These are phyloP conservation scores for Solenodon paradoxus DNA, from an alignment of 2,113 vertebrate species.

Conservation along the genomic window DNA sequence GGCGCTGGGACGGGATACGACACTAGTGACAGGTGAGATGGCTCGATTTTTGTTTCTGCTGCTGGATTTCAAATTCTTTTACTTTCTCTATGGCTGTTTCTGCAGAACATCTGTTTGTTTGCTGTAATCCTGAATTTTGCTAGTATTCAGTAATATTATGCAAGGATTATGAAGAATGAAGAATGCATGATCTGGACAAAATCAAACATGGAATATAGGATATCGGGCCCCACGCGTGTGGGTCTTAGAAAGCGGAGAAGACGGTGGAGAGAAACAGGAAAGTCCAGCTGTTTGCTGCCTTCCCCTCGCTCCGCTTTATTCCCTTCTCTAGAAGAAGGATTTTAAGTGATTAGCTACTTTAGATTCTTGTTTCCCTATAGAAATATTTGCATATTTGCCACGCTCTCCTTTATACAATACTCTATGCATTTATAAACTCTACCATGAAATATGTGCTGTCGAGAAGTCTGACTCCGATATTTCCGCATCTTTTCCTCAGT, in stretches of 20 bases:
- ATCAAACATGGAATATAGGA: too few relatives aligned
- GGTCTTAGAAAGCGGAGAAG: too few relatives aligned
- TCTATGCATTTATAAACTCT: background rate
- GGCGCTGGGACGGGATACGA: too few relatives aligned
- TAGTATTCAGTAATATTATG: background rate
- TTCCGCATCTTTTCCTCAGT: too few relatives aligned
- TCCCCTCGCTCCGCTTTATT: background rate
- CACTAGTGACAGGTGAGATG: too few relatives aligned
- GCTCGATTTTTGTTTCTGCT: too few relatives aligned
- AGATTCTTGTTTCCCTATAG: background rate
- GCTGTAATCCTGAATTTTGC: background rate
- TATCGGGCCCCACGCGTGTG: too few relatives aligned
- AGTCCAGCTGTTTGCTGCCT: background rate
- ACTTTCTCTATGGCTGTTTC: background rate
- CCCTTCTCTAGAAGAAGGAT: too few relatives aligned
- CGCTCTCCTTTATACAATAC: rapidly evolving
- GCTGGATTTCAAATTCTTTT: background rate
- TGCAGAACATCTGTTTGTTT: background rate
- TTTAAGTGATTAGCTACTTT: background rate
- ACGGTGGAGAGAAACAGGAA: background rate
- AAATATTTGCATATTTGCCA: background rate
- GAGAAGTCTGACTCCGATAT: background rate
- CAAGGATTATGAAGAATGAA: background rate
- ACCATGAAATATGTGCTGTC: background rate
- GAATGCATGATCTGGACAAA: too few relatives aligned